Evolutionary conservation across 2,888 invertebrate species (phyloP).

Genomic region (Drosophila borborema): DNA sequence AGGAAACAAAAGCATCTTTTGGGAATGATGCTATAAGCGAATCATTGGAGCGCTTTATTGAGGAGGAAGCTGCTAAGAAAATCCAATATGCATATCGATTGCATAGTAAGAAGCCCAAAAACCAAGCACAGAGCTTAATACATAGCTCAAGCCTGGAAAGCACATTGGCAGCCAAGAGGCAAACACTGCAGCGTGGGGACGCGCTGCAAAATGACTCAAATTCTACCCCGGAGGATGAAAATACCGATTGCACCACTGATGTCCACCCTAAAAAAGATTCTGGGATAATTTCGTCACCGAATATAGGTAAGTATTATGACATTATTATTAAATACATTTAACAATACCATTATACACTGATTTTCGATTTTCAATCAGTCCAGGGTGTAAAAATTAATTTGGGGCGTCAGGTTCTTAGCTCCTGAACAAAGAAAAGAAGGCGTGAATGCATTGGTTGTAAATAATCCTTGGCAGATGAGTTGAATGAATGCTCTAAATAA

Average conservation of each 20-base stretch:
- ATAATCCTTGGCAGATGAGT: too few species aligned
- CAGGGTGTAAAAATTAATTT: too few species aligned
- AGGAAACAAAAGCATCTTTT: conserved; percentile 78
- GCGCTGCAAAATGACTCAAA: conserved; percentile 83
- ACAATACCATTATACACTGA: too few species aligned
- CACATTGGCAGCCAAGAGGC: conserved; percentile 80
- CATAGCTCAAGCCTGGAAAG: conserved; percentile 65
- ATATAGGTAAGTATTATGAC: conserved; percentile 32
- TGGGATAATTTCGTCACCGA: background rate
- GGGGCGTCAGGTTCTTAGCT: too few species aligned
- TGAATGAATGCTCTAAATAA: too few species aligned
- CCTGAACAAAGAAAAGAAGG: too few species aligned
- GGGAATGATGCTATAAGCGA: conserved; percentile 84
- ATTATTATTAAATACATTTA: too few species aligned
- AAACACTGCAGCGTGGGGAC: conserved; percentile 83
- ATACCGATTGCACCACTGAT: conserved; percentile 33
- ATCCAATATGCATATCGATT: conserved; percentile 69
- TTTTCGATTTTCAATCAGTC: too few species aligned
- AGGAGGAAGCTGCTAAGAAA: conserved; percentile 75
- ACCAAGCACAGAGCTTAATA: background rate
- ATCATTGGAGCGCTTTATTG: conserved; percentile 82
- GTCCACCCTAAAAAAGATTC: conserved; percentile 11
- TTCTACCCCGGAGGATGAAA: conserved; percentile 81
- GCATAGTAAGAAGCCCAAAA: conserved; percentile 45
- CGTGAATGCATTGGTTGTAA: too few species aligned